phyloP scores from a whole-genome alignment of 1,140 invertebrate species.

The Trichonephila clavata region DNA sequence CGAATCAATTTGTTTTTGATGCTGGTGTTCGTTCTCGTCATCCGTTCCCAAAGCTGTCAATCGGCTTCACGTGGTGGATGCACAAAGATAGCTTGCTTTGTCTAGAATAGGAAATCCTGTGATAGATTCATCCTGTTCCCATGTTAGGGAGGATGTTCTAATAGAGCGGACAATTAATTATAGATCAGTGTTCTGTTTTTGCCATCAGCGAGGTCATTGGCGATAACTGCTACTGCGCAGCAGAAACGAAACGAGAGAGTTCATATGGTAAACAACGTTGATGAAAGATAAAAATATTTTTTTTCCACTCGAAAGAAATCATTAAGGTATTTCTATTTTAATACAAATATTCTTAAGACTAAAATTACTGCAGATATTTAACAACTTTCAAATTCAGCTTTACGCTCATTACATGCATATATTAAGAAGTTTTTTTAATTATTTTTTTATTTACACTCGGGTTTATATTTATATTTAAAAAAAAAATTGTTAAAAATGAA shows the following conservation, averaged over 20 bases:
- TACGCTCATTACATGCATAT: too few species aligned
- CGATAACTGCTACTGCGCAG: background rate
- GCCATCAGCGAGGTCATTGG: background rate
- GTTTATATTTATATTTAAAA: too few species aligned
- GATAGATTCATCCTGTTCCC: conserved; percentile 59
- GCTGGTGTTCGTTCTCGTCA: background rate
- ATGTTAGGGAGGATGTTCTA: conserved; percentile 52
- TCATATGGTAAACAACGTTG: background rate
- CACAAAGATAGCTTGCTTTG: conserved; percentile 29
- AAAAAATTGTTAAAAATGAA: too few species aligned
- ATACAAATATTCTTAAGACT: background rate
- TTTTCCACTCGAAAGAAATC: background rate
- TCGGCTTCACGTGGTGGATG: too few species aligned
- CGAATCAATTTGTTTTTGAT: too few species aligned
- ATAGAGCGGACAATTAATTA: conserved; percentile 66
- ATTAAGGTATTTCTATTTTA: too few species aligned
- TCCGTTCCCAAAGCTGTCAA: background rate
- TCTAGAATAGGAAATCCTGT: conserved; percentile 70
- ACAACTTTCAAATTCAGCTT: background rate
- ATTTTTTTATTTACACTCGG: too few species aligned
- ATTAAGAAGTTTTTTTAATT: too few species aligned
- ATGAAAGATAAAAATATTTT: background rate
- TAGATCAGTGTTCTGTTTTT: conserved; percentile 64
- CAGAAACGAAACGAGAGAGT: background rate
- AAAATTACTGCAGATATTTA: background rate